These are phyloP conservation scores for Cydia strobilella DNA, from an alignment of 1,140 invertebrate species.

Conservation along the genomic window DNA sequence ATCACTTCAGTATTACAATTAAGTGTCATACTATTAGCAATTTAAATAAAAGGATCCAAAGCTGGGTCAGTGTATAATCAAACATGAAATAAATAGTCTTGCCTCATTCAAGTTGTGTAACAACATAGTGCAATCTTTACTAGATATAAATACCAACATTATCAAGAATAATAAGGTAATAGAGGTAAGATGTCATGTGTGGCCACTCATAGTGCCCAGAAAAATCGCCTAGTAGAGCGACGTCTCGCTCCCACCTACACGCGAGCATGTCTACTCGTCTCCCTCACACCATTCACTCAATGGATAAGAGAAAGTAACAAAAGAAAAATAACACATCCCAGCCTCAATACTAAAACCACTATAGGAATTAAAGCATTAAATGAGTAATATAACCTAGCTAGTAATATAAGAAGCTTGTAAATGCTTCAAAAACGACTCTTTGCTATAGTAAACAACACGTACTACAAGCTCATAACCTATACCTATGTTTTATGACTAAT, in stretches of 20 bases:
- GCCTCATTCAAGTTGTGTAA: background rate
- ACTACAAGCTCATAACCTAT: conserved; percentile 44
- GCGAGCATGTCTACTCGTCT: conserved; percentile 49
- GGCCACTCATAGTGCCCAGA: conserved; percentile 45
- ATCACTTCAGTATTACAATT: conserved; percentile 39
- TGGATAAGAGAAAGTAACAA: conserved; percentile 77
- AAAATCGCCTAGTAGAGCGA: conserved; percentile 56
- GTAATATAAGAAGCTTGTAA: background rate
- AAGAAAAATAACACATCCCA: conserved; percentile 73
- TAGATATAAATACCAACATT: conserved; percentile 5
- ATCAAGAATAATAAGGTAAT: conserved; percentile 38
- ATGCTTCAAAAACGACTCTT: background rate
- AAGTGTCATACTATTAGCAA: conserved; percentile 34
- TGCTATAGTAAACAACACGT: conserved; percentile 34
- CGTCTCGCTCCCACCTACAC: conserved; percentile 54
- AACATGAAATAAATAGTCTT: background rate
- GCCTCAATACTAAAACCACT: conserved; percentile 52
- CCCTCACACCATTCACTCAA: conserved; percentile 72
- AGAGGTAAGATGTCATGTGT: conserved; percentile 52
- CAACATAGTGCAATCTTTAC: background rate
- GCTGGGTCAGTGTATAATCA: conserved; percentile 36
- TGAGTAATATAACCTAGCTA: background rate
- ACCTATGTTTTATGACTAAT: conserved; percentile 37
- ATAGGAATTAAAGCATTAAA: background rate
- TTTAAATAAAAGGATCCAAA: conserved; percentile 35